These are phyloP conservation scores for Ornithoptera alexandrae DNA, from an alignment of 2,888 invertebrate species.

Conservation along the genomic window DNA sequence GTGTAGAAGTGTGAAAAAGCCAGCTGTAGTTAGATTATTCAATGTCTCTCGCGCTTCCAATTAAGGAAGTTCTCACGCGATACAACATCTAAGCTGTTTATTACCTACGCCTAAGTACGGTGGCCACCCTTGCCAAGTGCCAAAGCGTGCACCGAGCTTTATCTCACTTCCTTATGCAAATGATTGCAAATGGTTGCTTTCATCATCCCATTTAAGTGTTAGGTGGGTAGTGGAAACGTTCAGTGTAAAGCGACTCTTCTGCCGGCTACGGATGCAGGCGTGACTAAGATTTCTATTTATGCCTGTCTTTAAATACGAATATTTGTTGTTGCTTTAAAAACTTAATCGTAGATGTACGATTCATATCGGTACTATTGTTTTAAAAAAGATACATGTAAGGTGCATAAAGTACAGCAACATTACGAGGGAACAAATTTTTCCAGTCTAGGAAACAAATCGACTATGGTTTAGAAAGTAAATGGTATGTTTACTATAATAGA, in stretches of 20 bases:
- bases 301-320: background rate
- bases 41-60: slow-evolving; percentile 34
- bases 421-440: too few relatives aligned
- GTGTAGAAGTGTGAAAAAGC: slow-evolving; percentile 16
- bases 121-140: slow-evolving; percentile 47
- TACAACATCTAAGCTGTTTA: slow-evolving; percentile 36
- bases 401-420: too few relatives aligned
- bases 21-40: slow-evolving; percentile 21
- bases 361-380: background rate
- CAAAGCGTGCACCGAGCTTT: slow-evolving; percentile 50
- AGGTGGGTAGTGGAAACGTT: slow-evolving; percentile 30
- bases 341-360: background rate
- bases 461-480: too few relatives aligned
- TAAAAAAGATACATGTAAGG: too few relatives aligned
- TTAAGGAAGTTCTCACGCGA: slow-evolving; percentile 37
- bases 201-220: slow-evolving; percentile 34
- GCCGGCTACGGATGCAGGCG: slow-evolving; percentile 27
- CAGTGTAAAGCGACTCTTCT: slow-evolving; percentile 40
- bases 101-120: slow-evolving; percentile 37
- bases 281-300: slow-evolving; percentile 11
- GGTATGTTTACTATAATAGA: too few relatives aligned
- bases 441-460: too few relatives aligned
- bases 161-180: slow-evolving; percentile 71
- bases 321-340: background rate
- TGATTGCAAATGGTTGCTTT: slow-evolving; percentile 64